Evolutionary conservation across 2,113 vertebrate genomes (phyloP), one percentile per base, ranked within the genome.

Genomic region (Planiliza haematocheilus): DNA sequence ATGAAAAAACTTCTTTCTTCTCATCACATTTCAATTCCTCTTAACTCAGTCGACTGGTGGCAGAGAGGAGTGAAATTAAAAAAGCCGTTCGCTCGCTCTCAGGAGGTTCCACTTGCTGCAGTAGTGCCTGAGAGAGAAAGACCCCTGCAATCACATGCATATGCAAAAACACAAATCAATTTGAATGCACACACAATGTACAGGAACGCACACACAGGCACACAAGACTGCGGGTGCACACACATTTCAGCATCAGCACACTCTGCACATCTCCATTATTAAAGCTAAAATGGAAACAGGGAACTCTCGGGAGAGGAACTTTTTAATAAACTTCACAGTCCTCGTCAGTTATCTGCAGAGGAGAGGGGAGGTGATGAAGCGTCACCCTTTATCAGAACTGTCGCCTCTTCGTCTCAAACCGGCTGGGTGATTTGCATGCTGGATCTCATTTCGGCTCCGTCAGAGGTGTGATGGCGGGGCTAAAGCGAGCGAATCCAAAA

Each of bases 401-500:
- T 64, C 10, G 1, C 41, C 4, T 6, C 55, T 52, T 61, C 70
- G 51, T 74, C 60, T 82, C 69, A 66, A 67, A 77, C 42, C 43
- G 66, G 17, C 38, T 41, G 13, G 36, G 39, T 78, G 75, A 83
- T 89, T 66, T 82, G 52, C 73, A 77, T 50, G 60, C 48, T 18
- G 77, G 74, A 86, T 87, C 65, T 82, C 36, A 82, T 85, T 79
- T 81, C 39, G 10, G 48, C 41, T 18, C 55, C 75, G 65, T 82
- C 58, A 56, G 7, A 30, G 50, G 17, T 34, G 42, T 59, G 66
- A 83, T 59, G 81, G 71, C 4, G n/a, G 12, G 7, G 68, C 59
- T 67, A 84, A 89, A 90, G 79, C 3, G 20, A 80, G 85, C n/a
- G 0, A 89, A 90, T 86, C 85, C 74, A 86, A 92, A 92, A 86